phyloP scores from a whole-genome alignment of 2,797 vertebrate species.

The Sebastes hubbsi region DNA sequence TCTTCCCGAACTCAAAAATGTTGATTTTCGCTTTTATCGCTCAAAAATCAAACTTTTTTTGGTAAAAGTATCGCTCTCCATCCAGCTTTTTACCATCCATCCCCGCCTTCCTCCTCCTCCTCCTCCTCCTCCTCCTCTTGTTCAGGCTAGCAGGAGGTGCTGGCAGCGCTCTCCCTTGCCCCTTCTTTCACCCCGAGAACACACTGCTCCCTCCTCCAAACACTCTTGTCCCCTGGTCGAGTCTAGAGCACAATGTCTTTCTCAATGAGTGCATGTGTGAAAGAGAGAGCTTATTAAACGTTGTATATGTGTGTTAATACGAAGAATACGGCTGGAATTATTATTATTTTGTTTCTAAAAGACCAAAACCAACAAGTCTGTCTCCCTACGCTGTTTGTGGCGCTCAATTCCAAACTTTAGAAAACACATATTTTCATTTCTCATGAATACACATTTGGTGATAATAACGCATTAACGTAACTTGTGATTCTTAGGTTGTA shows the following conservation, averaged over 20 bases:
- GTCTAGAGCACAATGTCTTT: conserved; percentile 33
- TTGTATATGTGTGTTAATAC: not conserved
- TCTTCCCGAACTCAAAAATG: not conserved
- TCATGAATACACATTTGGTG: not conserved
- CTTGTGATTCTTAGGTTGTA: no score
- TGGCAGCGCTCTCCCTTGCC: conserved; percentile 73
- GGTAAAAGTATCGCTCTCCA: not conserved
- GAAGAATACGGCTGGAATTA: not conserved
- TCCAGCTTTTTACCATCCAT: not conserved
- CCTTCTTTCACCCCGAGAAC: conserved; percentile 83
- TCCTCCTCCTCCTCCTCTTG: conserved; percentile 26
- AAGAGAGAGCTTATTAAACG: not conserved
- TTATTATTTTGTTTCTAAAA: not conserved
- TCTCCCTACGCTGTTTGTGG: not conserved
- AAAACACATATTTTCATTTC: not conserved
- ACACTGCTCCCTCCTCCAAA: conserved; percentile 55
- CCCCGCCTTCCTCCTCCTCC: not conserved
- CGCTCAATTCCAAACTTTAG: not conserved
- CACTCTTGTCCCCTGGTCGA: conserved; percentile 50
- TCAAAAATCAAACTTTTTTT: no score
- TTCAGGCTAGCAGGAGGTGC: conserved; percentile 63
- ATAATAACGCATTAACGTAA: no score
- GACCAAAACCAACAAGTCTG: no score
- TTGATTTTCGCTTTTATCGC: rapidly evolving
- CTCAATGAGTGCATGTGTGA: conserved; percentile 42